Evolutionary conservation across 2,113 vertebrate species (phyloP), one percentile per base, ranked within the genome.

Genomic region (Gadus macrocephalus): DNA sequence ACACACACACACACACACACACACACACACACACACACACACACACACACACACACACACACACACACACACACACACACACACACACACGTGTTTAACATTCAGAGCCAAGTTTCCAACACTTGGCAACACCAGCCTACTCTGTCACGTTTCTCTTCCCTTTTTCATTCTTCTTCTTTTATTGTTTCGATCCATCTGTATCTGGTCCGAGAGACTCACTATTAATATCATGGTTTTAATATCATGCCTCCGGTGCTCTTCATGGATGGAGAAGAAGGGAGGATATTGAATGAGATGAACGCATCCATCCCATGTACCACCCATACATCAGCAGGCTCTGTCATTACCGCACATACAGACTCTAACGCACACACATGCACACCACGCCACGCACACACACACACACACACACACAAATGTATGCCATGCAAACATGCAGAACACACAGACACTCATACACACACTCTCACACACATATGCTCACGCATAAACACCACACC

Each of bases 221-320:
- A 71, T 80, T 79, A 78, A 78, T 78, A 85, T 85, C 73, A 12
- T 80, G 76, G 71, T 73, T 81, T 83, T 85, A 81, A 76, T 81
- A 83, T 86, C 70, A 64, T 56, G 77, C 73, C 65, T 70, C 8
- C 73, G 74, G 20, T 75, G 75, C 74, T 77, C 79, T 73, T 75
- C 69, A 53, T 67, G 35, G 53, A 66, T 67, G 35, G 53, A 66
- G 15, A 49, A 74, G 69, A 20, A 7, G 27, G n/a, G 60, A 69
- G 80, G 78, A 82, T 79, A 83, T 79, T 79, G 67, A 78, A 79
- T 64, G 55, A 60, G 55, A 53, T 0, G 27, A 75, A 71, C 42
- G 20, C 66, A 65, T 74, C 81, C 80, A 69, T 79, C 72, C 72
- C 68, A 65, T 77, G 73, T 71, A 49, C 72, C 71, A 53, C 70